Evolutionary conservation across 1,140 invertebrate species (phyloP), one percentile per base, ranked within the genome.

Genomic region (Pogonomyrmex californicus): DNA sequence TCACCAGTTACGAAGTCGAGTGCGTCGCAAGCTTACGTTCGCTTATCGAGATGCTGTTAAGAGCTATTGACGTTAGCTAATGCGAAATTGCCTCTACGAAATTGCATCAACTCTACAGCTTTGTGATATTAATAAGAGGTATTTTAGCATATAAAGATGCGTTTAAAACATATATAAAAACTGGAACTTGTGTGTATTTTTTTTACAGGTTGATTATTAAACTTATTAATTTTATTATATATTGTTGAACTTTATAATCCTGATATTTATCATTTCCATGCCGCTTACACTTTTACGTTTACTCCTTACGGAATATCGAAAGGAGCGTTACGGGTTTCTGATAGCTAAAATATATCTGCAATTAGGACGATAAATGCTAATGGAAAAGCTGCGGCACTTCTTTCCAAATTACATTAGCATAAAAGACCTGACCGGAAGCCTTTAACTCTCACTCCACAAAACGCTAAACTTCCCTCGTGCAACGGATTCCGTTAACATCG

Each of bases 381-480:
- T 73, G 66, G 54, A 73, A 62, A 82, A 71, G 66, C 30, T 10
- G n/a, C 38, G 30, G 9, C 3, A 17, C 51, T 47, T 54, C 41
- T 82, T 73, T 73, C 54, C 30, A 73, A 56, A 82, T 82, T 82
- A 82, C 79, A 82, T 82, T 60, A 73, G 66, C 49, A 73, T 82
- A 73, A 73, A 73, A 47, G 68, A 58, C 9, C 33, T 58, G 41
- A 51, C 41, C 54, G 17, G 23, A 9, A 44, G 51, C 17, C 38
- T 68, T 23, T 54, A 66, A 12, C 36, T 82, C 54, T 70, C 41
- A 56, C 49, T 54, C 6, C n/a, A 36, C 1, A 12, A 68, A 12
- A 68, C 41, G n/a, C 49, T 33, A 81, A 82, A 82, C 66, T 44
- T 58, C 17, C 47, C 51, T 23, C 51, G 41, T 49, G 12, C 7